Evolutionary conservation across 2,113 vertebrate species (phyloP), one percentile per base, ranked within the genome.

Genomic region (Anguilla rostrata): DNA sequence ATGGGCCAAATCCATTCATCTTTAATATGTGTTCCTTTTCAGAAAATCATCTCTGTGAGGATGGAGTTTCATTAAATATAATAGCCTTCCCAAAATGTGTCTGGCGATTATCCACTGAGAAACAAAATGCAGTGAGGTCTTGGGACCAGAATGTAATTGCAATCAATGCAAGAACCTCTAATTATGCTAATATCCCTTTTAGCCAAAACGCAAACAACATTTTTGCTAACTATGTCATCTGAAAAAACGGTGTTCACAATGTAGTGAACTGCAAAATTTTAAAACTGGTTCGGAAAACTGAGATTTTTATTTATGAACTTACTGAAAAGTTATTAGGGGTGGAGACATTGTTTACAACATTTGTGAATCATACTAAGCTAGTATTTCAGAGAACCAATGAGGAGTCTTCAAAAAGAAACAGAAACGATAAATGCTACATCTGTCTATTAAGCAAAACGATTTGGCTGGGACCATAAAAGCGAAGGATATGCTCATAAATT

Each of bases 1-100:
- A 78, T 63, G 78, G 86, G 86, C 63, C 78, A 86, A 81, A 89
- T 89, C 84, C 78, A 89, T 87, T 87, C 63, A 80, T 87, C 88
- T 83, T 85, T 86, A 83, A 83, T 80, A 53, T 22, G 43, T 56
- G 41, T 82, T 75, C 29, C 60, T 71, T 79, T 82, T 66, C 79
- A 66, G 83, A 43, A 80, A 88, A 88, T 49, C 22, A 43, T 81
- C 29, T 63, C 53, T 83, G 78, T n/a, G 63, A 66, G 41, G 71
- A 39, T 40, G 49, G 82, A 63, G 39, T 79, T 86, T 84, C 71
- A 88, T 88, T 86, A 79, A 83, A 81, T 22, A 16, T 56, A 86
- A 87, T 43, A 84, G 81, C 57, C 82, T 83, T 40, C 63, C 34
- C 82, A 87, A 75, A 84, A 87, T 82, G 78, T 34, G 12, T 57